Percentiles rank a stretch among this genome's conserved stretches.
phyloP scores from a whole-genome alignment of 2,113 vertebrate species.

The Mola mola region DNA sequence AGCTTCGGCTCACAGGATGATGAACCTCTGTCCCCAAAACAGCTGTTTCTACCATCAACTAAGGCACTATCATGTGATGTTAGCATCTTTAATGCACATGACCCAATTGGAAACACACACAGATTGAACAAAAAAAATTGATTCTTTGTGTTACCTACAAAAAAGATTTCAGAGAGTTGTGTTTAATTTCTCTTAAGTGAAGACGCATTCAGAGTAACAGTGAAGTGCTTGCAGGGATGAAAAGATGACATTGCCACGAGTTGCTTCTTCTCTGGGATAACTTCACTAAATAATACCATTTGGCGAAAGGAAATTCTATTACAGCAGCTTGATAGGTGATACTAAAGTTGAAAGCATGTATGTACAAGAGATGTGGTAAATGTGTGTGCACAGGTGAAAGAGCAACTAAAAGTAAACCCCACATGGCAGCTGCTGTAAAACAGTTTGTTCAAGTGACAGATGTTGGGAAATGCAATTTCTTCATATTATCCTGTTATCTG shows the following conservation, averaged over 20 bases:
- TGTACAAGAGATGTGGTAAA: constrained; percentile 19
- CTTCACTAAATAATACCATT: constrained; percentile 80
- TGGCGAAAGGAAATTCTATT: constrained; percentile 79
- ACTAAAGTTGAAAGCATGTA: constrained; percentile 47
- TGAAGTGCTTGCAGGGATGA: constrained; percentile 51
- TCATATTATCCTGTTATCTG: constrained; percentile 25
- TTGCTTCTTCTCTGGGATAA: constrained; percentile 71
- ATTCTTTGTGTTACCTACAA: constrained; percentile 37
- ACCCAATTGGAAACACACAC: constrained; percentile 31
- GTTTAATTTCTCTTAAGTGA: constrained; percentile 50
- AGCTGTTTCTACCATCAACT: constrained; percentile 33
- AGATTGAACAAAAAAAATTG: constrained; percentile 25
- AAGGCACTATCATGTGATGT: constrained; percentile 45
- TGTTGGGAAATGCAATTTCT: constrained; percentile 11
- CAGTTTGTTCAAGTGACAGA: constrained; percentile 21
- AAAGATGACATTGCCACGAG: constrained; percentile 75
- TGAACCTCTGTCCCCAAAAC: constrained; percentile 35
- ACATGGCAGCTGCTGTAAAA: constrained; percentile 36
- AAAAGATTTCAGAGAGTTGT: constrained; percentile 27
- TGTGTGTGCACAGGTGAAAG: constrained; percentile 45
- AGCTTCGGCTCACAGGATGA: constrained; percentile 18
- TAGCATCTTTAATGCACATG: constrained; percentile 31
- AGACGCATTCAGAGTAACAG: constrained; percentile 54
- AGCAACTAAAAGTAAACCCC: constrained; percentile 21
- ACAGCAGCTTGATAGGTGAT: constrained; percentile 63